phyloP scores from a whole-genome alignment of 2,888 invertebrate species.

The Leptopilina myrica region DNA sequence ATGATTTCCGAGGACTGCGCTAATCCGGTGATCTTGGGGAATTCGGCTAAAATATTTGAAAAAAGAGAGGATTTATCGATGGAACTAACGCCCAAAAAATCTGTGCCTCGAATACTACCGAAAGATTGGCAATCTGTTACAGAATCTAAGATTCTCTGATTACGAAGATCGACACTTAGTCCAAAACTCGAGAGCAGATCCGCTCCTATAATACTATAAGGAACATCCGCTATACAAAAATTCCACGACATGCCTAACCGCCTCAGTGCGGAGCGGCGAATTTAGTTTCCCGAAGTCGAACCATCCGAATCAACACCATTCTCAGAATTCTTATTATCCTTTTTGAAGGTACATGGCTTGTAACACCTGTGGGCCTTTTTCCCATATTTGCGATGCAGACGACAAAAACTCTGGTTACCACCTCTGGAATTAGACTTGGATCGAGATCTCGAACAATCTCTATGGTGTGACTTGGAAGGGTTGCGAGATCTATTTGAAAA shows the following conservation, averaged over 20 bases:
- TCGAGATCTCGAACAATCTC: not conserved
- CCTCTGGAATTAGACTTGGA: not conserved
- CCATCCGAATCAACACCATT: too few species aligned
- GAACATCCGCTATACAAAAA: not conserved
- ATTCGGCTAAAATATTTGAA: not conserved
- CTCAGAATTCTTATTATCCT: not conserved
- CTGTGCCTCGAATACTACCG: not conserved
- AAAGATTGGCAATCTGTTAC: not conserved
- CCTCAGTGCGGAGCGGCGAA: not conserved
- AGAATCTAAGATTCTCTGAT: not conserved
- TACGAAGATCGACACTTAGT: not conserved
- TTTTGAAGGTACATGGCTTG: constrained; percentile 20
- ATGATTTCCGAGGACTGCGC: not conserved
- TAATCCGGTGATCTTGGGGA: not conserved
- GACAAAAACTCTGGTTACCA: not conserved
- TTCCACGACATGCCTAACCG: constrained; percentile 13
- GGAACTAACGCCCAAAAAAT: not conserved
- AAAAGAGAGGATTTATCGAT: not conserved
- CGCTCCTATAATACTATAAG: not conserved
- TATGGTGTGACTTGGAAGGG: not conserved
- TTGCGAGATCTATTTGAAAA: not conserved
- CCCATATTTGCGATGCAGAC: not conserved
- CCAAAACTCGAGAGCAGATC: not conserved
- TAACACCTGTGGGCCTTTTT: constrained; percentile 8
- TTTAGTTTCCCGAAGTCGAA: constrained; percentile 33